phyloP scores from a whole-genome alignment of 1,140 invertebrate genomes.

The Bombus balteatus region DNA sequence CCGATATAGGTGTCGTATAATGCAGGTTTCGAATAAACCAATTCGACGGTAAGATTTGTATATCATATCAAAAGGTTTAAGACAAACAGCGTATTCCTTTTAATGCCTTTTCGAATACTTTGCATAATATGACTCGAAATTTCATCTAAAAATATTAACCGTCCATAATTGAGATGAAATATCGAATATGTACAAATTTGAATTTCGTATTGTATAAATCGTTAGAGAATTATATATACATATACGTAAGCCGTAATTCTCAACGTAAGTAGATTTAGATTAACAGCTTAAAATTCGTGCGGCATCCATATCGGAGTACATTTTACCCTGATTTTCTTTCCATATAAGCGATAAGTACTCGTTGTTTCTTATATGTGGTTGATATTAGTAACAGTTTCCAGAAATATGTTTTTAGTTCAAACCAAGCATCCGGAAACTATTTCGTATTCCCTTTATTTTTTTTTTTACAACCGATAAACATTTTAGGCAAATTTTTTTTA shows the following conservation, averaged over 20 bases:
- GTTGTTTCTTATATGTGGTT: background rate
- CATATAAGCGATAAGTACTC: background rate
- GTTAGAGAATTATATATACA: background rate
- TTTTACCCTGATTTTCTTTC: background rate
- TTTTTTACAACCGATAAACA: background rate
- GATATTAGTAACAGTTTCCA: background rate
- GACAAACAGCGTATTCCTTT: background rate
- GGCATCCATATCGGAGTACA: conserved; percentile 7
- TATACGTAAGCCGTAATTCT: background rate
- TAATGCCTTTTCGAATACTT: background rate
- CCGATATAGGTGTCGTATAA: conserved; percentile 4
- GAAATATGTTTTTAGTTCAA: background rate
- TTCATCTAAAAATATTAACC: conserved; percentile 20
- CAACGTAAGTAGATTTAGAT: background rate
- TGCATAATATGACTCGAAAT: background rate
- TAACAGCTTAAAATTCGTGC: background rate
- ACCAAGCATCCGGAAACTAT: background rate
- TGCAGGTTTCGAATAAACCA: background rate
- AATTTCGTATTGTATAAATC: conserved; percentile 4
- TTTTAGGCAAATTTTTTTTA: background rate
- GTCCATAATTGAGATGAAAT: conserved; percentile 21
- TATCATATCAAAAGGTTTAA: background rate
- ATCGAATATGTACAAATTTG: background rate
- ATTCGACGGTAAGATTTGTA: background rate
- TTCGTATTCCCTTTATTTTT: background rate